phyloP scores from a whole-genome alignment of 2,797 vertebrate species.

The Chaetodon trifasciatus region DNA sequence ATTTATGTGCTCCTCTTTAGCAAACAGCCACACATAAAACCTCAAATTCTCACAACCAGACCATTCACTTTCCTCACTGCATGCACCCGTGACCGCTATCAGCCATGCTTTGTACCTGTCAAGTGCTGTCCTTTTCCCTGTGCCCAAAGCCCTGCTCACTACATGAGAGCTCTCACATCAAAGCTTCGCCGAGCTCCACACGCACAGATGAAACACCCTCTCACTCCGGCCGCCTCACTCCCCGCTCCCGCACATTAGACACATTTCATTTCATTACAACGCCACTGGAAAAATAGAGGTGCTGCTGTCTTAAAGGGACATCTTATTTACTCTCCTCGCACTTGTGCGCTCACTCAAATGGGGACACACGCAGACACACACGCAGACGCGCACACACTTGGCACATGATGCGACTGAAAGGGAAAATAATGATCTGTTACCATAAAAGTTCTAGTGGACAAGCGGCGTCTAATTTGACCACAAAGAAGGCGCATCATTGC shows the following conservation, averaged over 20 bases:
- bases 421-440: slow-evolving; percentile 56
- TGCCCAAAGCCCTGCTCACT: slow-evolving; percentile 81
- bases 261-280: slow-evolving; percentile 84
- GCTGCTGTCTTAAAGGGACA: slow-evolving; percentile 80
- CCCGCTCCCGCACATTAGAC: slow-evolving; percentile 82
- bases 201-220: slow-evolving; percentile 84
- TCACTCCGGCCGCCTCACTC: slow-evolving; percentile 77
- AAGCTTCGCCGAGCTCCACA: slow-evolving; percentile 80
- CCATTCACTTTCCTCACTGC: slow-evolving; percentile 74
- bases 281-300: slow-evolving; percentile 74
- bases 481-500: slow-evolving; percentile 18
- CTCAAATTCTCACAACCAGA: slow-evolving; percentile 67
- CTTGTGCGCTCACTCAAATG: slow-evolving; percentile 40
- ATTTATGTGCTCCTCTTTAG: slow-evolving; percentile 56
- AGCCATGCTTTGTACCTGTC: slow-evolving; percentile 87
- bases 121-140: slow-evolving; percentile 85
- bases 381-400: slow-evolving; percentile 6
- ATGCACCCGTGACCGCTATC: slow-evolving; percentile 82
- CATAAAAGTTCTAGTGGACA: slow-evolving; percentile 50
- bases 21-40: slow-evolving; percentile 49
- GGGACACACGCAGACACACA: slow-evolving; percentile 6
- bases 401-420: slow-evolving; percentile 46
- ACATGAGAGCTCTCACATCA: slow-evolving; percentile 86
- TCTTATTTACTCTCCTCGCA: slow-evolving; percentile 75
- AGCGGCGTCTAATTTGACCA: slow-evolving; percentile 42